These are phyloP conservation scores for Drosophila funebris DNA, from an alignment of 1,140 invertebrate species.

Conservation along the genomic window DNA sequence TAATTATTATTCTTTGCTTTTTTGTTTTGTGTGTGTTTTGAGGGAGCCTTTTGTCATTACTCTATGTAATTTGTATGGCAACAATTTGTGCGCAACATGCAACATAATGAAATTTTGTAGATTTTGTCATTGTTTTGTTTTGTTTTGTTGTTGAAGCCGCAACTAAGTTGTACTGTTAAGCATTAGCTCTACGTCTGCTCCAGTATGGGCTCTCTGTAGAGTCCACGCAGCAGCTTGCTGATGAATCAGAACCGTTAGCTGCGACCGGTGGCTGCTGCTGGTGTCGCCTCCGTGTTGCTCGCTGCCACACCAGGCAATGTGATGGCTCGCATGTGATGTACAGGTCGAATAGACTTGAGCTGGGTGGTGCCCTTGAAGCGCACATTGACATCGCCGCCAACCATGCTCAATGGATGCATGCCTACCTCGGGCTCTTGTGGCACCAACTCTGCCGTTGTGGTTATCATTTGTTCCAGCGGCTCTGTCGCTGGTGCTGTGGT, in stretches of 20 bases:
- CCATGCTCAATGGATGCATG: constrained; percentile 86
- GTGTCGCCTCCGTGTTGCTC: constrained; percentile 32
- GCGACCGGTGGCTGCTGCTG: constrained; percentile 55
- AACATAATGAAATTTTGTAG: constrained; percentile 57
- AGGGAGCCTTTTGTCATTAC: constrained; percentile 31
- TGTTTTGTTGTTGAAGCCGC: constrained; percentile 47
- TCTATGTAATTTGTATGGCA: constrained; percentile 57
- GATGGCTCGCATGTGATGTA: constrained; percentile 75
- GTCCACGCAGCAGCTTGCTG: constrained; percentile 69
- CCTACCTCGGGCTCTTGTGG: constrained; percentile 67
- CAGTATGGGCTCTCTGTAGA: constrained; percentile 50
- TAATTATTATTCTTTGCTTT: too few species aligned
- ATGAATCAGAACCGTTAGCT: constrained; percentile 83
- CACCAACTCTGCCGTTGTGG: constrained; percentile 22
- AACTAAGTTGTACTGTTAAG: constrained; percentile 58
- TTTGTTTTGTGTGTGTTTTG: too few species aligned
- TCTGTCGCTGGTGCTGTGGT: constrained; percentile 45
- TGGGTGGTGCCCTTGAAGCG: constrained; percentile 88
- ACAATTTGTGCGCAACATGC: constrained; percentile 72
- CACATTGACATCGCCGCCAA: constrained; percentile 87
- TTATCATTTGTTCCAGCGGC: constrained; percentile 34
- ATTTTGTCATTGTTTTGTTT: constrained; percentile 32
- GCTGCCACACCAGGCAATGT: constrained; percentile 42
- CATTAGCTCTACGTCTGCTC: constrained; percentile 41
- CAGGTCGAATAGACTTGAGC: constrained; percentile 84